Conservation (phyloP, 2,888 invertebrate genomes). For the Mellilla xanthometata region DNA sequence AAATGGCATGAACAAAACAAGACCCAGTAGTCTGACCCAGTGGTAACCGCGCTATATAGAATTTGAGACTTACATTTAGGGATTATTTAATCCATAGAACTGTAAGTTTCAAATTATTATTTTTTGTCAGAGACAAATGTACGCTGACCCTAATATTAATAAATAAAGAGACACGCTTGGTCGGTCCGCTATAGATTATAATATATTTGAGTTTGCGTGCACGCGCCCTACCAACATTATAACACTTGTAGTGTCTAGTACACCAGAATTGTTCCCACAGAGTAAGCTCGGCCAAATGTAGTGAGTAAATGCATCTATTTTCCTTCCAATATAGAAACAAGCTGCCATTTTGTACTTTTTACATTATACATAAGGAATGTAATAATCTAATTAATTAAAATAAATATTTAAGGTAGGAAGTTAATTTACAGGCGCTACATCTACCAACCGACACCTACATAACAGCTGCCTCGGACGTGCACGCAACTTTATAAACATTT, state of each 20-base stretch:
- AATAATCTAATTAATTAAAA: conserved; percentile 43
- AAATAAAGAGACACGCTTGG: conserved; percentile 44
- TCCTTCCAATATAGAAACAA: conserved; percentile 52
- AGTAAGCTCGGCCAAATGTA: conserved; percentile 74
- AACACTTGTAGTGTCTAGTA: conserved; percentile 39
- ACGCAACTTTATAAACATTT: conserved; percentile 43
- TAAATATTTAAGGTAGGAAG: conserved; percentile 36
- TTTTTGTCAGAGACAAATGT: no score
- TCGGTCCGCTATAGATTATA: conserved; percentile 33
- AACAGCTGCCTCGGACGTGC: conserved; percentile 68
- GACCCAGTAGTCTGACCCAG: no score
- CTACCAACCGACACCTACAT: conserved; percentile 55
- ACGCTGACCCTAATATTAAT: no score
- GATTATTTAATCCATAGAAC: not conserved
- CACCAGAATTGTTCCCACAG: conserved; percentile 77
- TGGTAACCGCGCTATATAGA: no score
- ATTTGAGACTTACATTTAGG: no score
- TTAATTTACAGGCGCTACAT: conserved; percentile 45
- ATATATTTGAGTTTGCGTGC: conserved; percentile 53
- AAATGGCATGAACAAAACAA: no score
- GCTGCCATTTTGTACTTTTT: conserved; percentile 71
- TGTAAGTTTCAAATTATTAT: not conserved
- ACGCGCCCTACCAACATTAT: conserved; percentile 45
- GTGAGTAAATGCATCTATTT: conserved; percentile 39
- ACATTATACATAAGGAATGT: conserved; percentile 44